These are phyloP conservation scores for Magallana angulata DNA, from an alignment of 1,140 invertebrate species.

Conservation along the genomic window DNA sequence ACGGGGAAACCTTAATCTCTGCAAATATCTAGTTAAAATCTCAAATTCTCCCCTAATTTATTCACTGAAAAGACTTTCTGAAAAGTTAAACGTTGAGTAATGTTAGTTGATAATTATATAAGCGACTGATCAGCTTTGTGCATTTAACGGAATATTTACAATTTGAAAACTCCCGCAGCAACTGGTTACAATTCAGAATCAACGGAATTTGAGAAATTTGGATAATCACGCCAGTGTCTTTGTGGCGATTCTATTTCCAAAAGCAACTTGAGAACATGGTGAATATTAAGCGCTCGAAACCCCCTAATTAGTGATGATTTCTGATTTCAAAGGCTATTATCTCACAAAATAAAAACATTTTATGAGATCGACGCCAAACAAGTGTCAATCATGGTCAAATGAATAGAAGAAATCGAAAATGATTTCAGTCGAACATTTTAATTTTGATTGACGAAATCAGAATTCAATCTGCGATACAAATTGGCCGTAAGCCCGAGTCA, in stretches of 20 bases:
- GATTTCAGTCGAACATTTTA: conserved; percentile 29
- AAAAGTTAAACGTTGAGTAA: conserved; percentile 37
- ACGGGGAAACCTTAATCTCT: background rate
- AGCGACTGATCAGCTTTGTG: background rate
- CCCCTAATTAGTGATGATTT: conserved; percentile 32
- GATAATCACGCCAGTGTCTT: conserved; percentile 20
- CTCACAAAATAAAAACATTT: conserved; percentile 32
- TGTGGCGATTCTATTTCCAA: conserved; percentile 9
- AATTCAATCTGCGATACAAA: conserved; percentile 29
- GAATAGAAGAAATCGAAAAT: conserved; percentile 34
- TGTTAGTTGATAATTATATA: conserved; percentile 30
- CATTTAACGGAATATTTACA: conserved; percentile 4
- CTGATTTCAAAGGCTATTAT: conserved; percentile 24
- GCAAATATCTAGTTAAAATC: conserved; percentile 33
- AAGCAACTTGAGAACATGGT: conserved; percentile 22
- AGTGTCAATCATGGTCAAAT: conserved; percentile 7
- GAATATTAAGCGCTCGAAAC: background rate
- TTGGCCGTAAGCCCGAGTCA: background rate
- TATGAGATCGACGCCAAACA: background rate
- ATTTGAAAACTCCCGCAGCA: conserved; percentile 22
- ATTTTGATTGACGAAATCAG: conserved; percentile 36
- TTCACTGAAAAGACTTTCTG: conserved; percentile 1
- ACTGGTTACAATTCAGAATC: conserved; percentile 19
- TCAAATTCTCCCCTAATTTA: conserved; percentile 4
- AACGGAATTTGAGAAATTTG: conserved; percentile 34